A percentile compares a stretch with the other conserved stretches of the same genome.
These are phyloP conservation scores for Antheraea yamamai DNA, from an alignment of 2,888 invertebrate genomes.

Conservation along the genomic window DNA sequence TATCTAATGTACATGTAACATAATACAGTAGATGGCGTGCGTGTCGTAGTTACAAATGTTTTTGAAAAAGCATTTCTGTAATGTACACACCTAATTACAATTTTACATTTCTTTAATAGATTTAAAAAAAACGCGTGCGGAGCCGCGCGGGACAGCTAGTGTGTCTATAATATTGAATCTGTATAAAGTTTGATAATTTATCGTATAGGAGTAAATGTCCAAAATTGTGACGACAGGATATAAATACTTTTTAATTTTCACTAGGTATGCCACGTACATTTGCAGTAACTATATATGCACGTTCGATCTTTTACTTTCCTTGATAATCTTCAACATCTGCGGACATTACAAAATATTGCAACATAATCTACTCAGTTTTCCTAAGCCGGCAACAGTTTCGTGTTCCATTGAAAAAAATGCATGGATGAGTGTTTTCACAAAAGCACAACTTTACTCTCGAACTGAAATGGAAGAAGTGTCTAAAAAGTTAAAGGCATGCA, in stretches of 20 bases:
- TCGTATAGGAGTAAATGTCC: too few species aligned
- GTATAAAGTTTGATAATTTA: too few species aligned
- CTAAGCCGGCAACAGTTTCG: conserved; percentile 25
- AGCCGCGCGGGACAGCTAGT: too few species aligned
- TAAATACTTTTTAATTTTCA: conserved; percentile 20
- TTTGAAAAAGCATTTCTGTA: too few species aligned
- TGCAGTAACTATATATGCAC: conserved; percentile 28
- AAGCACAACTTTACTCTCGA: conserved; percentile 20
- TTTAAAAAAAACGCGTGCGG: too few species aligned
- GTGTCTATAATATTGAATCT: too few species aligned
- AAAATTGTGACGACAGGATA: not conserved
- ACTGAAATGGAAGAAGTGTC: conserved; percentile 28
- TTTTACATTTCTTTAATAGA: too few species aligned
- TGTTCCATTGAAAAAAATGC: not conserved
- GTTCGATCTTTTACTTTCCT: conserved; percentile 33
- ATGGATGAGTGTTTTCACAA: conserved; percentile 17
- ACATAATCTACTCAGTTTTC: conserved; percentile 28
- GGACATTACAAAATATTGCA: conserved; percentile 39
- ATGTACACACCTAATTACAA: too few species aligned
- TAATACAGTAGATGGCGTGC: too few species aligned
- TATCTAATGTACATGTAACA: too few species aligned
- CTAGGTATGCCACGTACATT: conserved; percentile 25
- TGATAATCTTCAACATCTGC: conserved; percentile 39
- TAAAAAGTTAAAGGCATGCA: conserved; percentile 30
- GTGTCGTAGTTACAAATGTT: too few species aligned